phyloP scores from a whole-genome alignment of 1,140 invertebrate genomes.

The Drosophila sechellia region DNA sequence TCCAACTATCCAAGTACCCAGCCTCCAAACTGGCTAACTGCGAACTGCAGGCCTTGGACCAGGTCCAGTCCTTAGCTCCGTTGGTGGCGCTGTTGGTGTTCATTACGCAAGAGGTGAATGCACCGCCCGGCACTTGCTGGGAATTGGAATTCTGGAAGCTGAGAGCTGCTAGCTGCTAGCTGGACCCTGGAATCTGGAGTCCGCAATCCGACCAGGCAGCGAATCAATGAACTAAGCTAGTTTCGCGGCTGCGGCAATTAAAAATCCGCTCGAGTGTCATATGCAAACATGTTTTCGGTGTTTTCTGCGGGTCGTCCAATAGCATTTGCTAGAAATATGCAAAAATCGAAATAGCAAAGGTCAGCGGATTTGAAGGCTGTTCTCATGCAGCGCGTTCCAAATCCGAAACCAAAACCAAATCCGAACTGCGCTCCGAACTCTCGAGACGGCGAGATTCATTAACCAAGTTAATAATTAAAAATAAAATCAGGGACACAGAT shows the following conservation, averaged over 20 bases:
- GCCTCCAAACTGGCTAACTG: conserved; percentile 12
- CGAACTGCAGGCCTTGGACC: conserved; percentile 12
- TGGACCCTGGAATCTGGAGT: conserved; percentile 42
- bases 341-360: conserved; percentile 82
- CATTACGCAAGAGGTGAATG: conserved; percentile 82
- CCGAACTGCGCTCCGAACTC: conserved; percentile 26
- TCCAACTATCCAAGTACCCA: background rate
- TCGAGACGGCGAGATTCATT: conserved; percentile 27
- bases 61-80: conserved; percentile 59
- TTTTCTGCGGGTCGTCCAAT: conserved; percentile 35
- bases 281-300: conserved; percentile 67
- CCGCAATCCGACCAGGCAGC: conserved; percentile 56
- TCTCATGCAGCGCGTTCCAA: conserved; percentile 73
- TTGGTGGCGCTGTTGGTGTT: conserved; percentile 81
- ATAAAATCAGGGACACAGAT: conserved; percentile 58
- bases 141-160: conserved; percentile 34
- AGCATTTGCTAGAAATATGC: conserved; percentile 55
- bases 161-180: conserved; percentile 27
- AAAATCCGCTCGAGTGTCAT: conserved; percentile 35
- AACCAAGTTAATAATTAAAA: conserved; percentile 77
- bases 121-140: conserved; percentile 54
- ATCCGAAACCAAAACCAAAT: conserved; percentile 16
- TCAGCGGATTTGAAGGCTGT: conserved; percentile 71
- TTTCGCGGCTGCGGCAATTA: conserved; percentile 30
- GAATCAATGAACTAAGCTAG: conserved; percentile 49